Base-by-base conservation (phyloP, 2,888 invertebrate genomes). In the Megamerina dolium region DNA sequence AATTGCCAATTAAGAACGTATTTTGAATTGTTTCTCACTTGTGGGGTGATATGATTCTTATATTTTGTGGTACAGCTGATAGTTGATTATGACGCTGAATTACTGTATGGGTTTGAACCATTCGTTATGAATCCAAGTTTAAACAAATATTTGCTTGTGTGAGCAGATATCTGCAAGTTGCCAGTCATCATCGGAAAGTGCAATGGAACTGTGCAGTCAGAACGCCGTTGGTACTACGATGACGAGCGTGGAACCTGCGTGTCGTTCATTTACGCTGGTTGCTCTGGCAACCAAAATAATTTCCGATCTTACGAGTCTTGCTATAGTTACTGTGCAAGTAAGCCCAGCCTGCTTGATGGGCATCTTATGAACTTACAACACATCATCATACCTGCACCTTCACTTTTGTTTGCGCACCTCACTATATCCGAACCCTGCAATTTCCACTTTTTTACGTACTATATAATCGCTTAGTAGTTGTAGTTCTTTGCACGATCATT, bases 241-340 rank as follows among this genome's bases (percentile, higher is more conserved):
- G 77, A 78, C 52, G 73, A 74, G 38, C 74, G 76, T 54, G 81
- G 77, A 54, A 81, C 80, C 60, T 94, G 93, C 72, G 72, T 81
- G 53, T 77, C 80, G 42, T 93, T 94, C 74, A 78, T 83, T 61
- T 93, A 85, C 75, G 79, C 81, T 53, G 92, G 93, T 73, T 94
- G 92, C 73, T 84, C 81, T 51, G 92, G 91, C 60, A 90, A 87
- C 73, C 78, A 77, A 62, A 93, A 93, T 76, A 85, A 85, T 75
- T 91, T 90, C 79, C 77, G 74, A 66, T 79, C 82, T 43, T 80
- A 79, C 72, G 78, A 81, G 58, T 77, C 81, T 60, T 90, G 89
- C 72, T 72, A 77, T 63, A 73, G 74, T 52, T 77, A 75, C 67
- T 84, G 84, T 70, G 60, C 63, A 66, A 63, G 70, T 70, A 70